Evolutionary conservation across 1,140 invertebrate species (phyloP), one percentile per base, ranked within the genome.

Genomic region (Musca domestica): DNA sequence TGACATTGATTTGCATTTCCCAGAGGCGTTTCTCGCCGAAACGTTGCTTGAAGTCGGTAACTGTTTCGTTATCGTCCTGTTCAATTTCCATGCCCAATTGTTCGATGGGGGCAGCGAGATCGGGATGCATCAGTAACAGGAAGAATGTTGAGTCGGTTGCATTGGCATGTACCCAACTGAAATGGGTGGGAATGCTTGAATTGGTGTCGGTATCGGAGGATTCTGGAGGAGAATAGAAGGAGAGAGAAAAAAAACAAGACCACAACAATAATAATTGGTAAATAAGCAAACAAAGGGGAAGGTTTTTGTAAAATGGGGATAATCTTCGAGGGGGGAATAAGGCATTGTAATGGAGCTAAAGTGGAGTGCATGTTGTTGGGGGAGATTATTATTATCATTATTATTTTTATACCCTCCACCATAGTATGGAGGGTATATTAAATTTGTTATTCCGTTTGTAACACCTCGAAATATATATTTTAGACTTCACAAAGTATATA

Each of bases 41-140:
- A 68, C 88, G 83, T 72, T 88, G 87, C 72, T 85, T 85, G 67
- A 90, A 89, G 74, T 90, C 88, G 54, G 88, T 89, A 7, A 88
- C 85, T 20, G 84, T 86, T 64, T 84, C 82, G 73, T 88, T 86
- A 73, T 89, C 87, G 73, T 89, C 88, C 81, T 85, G 84, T 78
- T 89, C 88, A 78, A 90, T 85, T 81, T 89, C 88, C 46, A 91
- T 89, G 52, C 89, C 90, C 69, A 91, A 82, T 71, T 89, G 87
- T 79, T 90, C 89, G 20, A 86, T 86, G 19, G 90, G 88, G 74
- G 89, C 87, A 25, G 86, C 87, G 47, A 91, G 83, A 81, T 89
- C 87, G 41, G 88, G 85, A 78, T 91, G 89, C 83, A 91, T 89
- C 77, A 89, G 87, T 47, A 91, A 82, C 47, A 86, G 74, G 65